phyloP scores from a whole-genome alignment of 2,888 invertebrate species.

The Hypolimnas misippus region DNA sequence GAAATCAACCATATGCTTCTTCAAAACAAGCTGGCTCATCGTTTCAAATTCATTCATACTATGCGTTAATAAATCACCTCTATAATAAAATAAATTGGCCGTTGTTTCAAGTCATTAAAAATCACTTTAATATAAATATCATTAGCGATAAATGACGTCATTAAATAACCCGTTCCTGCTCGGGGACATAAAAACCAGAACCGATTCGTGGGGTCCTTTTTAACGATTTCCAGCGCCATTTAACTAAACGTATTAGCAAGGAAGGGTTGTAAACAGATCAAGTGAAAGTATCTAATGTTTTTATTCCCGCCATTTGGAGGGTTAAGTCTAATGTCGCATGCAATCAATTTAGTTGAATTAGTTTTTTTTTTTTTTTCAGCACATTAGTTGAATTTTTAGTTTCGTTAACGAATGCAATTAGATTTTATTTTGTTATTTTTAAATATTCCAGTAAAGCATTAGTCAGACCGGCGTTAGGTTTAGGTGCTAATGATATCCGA shows the following conservation, averaged over 20 bases:
- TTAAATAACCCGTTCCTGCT: conserved; percentile 21
- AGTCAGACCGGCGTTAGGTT: too few relatives aligned
- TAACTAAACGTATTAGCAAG: conserved; percentile 71
- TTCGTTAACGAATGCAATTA: too few relatives aligned
- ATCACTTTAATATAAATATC: conserved; percentile 20
- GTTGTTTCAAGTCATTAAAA: not conserved
- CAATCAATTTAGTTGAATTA: conserved; percentile 43
- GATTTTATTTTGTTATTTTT: too few relatives aligned
- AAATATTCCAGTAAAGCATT: too few relatives aligned
- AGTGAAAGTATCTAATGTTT: conserved; percentile 78
- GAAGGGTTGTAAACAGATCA: conserved; percentile 76
- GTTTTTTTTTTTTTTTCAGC: conserved; percentile 37
- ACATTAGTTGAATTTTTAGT: conserved; percentile 26
- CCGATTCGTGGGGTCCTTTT: conserved; percentile 55
- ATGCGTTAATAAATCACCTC: too few relatives aligned
- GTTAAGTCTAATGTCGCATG: conserved; percentile 36
- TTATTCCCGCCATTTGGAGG: conserved; percentile 62
- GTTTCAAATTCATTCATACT: too few relatives aligned
- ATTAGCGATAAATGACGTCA: conserved; percentile 19
- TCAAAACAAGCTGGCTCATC: too few relatives aligned
- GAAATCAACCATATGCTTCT: too few relatives aligned
- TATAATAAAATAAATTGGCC: not conserved
- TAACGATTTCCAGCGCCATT: conserved; percentile 73
- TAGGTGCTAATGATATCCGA: too few relatives aligned
- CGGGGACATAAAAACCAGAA: conserved; percentile 50